These are phyloP conservation scores for Suillia variegata DNA, from an alignment of 2,888 invertebrate species.

Conservation along the genomic window DNA sequence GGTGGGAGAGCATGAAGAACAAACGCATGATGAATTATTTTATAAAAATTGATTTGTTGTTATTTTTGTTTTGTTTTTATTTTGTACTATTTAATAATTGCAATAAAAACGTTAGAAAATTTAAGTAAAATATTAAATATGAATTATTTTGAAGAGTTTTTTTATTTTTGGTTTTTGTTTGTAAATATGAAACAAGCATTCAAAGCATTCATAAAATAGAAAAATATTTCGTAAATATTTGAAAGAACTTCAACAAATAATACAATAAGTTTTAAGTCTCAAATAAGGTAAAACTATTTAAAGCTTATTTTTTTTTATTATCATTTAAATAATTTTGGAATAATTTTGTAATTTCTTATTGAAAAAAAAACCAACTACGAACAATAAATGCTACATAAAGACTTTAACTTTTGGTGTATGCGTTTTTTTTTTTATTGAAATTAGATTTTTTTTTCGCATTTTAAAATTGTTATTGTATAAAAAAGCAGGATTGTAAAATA, in stretches of 20 bases:
- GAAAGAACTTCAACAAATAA: constrained; percentile 11
- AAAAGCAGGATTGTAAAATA: too few relatives aligned
- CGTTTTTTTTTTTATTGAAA: neutral
- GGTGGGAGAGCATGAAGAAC: constrained; percentile 35
- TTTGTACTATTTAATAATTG: constrained; percentile 3
- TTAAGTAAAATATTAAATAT: neutral
- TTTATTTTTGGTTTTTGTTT: too few relatives aligned
- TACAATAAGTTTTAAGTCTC: neutral
- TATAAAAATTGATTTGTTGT: constrained; percentile 4
- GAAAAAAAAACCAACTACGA: constrained; percentile 19
- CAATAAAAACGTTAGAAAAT: constrained; percentile 12
- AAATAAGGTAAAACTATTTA: neutral
- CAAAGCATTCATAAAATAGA: constrained; percentile 36
- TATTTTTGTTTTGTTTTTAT: constrained; percentile 6
- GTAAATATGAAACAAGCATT: constrained; percentile 30
- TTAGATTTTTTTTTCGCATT: constrained; percentile 23
- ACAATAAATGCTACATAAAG: constrained; percentile 20
- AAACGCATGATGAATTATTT: constrained; percentile 29
- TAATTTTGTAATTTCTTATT: constrained; percentile 1
- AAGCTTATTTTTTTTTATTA: constrained; percentile 1
- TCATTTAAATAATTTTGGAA: neutral
- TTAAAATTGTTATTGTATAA: too few relatives aligned
- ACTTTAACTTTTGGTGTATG: constrained; percentile 23
- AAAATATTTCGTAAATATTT: neutral
- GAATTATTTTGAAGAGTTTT: neutral